These are phyloP conservation scores for Acanthurus tractus DNA, from an alignment of 2,797 vertebrate species.

Conservation along the genomic window DNA sequence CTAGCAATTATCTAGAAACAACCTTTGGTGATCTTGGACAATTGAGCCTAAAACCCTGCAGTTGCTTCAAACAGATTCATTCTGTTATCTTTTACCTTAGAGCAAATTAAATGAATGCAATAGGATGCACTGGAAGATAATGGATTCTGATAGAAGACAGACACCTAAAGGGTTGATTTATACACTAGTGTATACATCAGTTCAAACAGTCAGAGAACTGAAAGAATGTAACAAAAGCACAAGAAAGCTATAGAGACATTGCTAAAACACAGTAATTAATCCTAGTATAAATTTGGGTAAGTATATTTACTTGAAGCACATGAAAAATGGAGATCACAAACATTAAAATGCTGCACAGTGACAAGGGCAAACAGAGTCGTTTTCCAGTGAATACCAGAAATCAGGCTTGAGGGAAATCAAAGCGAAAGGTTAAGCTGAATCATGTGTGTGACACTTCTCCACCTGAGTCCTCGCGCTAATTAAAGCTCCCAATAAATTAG, in stretches of 20 bases:
- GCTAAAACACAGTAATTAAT: constrained; percentile 7
- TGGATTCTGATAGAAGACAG: background rate
- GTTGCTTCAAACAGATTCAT: background rate
- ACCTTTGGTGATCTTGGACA: constrained; percentile 1
- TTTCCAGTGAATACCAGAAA: constrained; percentile 65
- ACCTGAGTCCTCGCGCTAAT: constrained; percentile 77
- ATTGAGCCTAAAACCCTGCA: background rate
- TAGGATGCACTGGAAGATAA: background rate
- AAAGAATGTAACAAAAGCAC: background rate
- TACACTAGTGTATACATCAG: background rate
- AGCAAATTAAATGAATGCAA: background rate
- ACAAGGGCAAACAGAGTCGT: constrained; percentile 53
- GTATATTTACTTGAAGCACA: constrained; percentile 13
- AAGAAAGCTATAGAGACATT: background rate
- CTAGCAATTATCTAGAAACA: background rate
- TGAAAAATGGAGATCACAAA: background rate
- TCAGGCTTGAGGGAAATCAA: constrained; percentile 78
- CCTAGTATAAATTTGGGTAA: constrained; percentile 8
- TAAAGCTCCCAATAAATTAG: constrained; percentile 76
- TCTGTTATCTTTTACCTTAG: background rate
- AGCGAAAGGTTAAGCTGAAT: constrained; percentile 79
- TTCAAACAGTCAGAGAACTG: constrained; percentile 10
- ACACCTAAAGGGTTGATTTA: background rate
- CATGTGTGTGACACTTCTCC: constrained; percentile 65
- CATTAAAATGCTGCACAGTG: background rate